A percentile compares a stretch with the other conserved stretches of the same genome.
These are phyloP conservation scores for Stenolophus ochropezus DNA, from an alignment of 2,888 invertebrate genomes.

Conservation along the genomic window DNA sequence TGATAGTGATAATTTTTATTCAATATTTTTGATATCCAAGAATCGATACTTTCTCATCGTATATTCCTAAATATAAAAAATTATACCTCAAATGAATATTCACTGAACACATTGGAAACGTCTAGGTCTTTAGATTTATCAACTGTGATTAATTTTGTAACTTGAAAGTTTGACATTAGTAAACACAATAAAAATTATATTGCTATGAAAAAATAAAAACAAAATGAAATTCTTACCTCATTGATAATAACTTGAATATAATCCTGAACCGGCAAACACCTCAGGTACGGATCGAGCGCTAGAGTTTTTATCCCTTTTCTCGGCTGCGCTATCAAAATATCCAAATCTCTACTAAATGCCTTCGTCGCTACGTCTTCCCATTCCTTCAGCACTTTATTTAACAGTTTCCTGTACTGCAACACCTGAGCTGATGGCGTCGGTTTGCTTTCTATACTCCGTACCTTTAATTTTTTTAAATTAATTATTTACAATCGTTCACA, in stretches of 20 bases:
- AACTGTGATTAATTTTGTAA: no score
- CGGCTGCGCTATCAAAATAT: slow-evolving; percentile 78
- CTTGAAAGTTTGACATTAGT: no score
- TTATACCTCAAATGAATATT: no score
- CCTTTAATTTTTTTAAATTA: slow-evolving; percentile 65
- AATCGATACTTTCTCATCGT: no score
- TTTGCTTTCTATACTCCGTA: slow-evolving; percentile 69
- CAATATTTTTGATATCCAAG: no score
- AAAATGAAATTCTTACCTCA: slow-evolving; percentile 76
- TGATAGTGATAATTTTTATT: no score
- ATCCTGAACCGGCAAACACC: slow-evolving; percentile 70
- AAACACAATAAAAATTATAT: no score
- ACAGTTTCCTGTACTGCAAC: slow-evolving; percentile 73
- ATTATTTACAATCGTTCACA: no score
- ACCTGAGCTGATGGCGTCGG: slow-evolving; percentile 67
- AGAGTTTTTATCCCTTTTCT: slow-evolving; percentile 64
- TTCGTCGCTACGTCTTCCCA: slow-evolving; percentile 81
- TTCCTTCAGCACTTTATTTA: slow-evolving; percentile 77
- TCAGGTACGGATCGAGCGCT: slow-evolving; percentile 69
- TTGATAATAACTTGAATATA: slow-evolving; percentile 80
- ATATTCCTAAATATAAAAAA: no score
- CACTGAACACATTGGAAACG: no score
- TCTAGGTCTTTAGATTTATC: no score
- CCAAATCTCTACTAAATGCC: slow-evolving; percentile 83
- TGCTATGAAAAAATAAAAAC: neutral